Evolutionary conservation across 2,888 invertebrate species (phyloP).

Genomic region (Lasioglossum pauxillum): DNA sequence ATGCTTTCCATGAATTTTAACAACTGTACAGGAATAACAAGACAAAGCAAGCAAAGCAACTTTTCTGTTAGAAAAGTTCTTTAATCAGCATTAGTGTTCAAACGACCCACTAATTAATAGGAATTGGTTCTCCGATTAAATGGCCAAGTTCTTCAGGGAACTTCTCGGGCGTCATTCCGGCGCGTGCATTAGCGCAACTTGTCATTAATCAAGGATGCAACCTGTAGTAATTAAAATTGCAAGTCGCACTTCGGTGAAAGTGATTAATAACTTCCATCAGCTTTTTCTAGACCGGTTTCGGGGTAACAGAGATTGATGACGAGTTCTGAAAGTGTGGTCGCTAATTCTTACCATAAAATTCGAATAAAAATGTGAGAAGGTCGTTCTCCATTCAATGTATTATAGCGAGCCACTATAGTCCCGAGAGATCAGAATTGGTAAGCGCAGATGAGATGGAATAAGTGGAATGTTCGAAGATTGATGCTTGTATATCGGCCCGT

Average conservation of each 20-base stretch:
- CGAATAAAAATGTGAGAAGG: not conserved
- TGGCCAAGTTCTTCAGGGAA: constrained; percentile 14
- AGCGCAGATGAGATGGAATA: not conserved
- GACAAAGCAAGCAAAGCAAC: not conserved
- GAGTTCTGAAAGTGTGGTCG: constrained; percentile 32
- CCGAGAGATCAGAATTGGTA: not conserved
- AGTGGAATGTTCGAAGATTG: not conserved
- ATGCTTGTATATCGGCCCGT: not conserved
- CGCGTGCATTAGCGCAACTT: constrained; percentile 27
- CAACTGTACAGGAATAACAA: not conserved
- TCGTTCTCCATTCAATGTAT: not conserved
- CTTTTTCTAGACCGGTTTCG: constrained; percentile 24
- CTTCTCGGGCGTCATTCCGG: constrained; percentile 12
- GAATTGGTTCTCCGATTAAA: constrained; percentile 3
- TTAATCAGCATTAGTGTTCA: not conserved
- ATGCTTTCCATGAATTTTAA: not conserved
- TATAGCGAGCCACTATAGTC: not conserved
- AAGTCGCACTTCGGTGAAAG: constrained; percentile 30
- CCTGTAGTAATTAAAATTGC: constrained; percentile 52
- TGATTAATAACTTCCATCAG: constrained; percentile 57
- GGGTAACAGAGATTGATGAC: constrained; percentile 48
- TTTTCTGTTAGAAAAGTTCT: not conserved
- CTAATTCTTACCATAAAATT: not conserved
- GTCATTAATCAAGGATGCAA: constrained; percentile 40
- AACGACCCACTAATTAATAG: constrained; percentile 6